Base-by-base conservation (phyloP, 2,888 invertebrate genomes). In the Arge pagana region DNA sequence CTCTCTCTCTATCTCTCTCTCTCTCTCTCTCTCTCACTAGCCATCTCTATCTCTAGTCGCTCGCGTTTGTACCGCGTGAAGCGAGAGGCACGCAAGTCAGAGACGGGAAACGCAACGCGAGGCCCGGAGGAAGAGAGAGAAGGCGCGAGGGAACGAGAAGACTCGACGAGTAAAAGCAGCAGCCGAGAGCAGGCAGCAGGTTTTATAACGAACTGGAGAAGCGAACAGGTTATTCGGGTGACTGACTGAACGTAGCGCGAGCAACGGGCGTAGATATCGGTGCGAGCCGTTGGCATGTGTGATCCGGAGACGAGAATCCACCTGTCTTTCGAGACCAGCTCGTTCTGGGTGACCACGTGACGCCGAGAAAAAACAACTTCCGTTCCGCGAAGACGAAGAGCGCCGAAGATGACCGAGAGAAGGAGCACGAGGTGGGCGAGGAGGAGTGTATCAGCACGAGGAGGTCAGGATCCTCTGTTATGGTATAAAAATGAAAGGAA, bases 191-290 rank as follows among this genome's bases (percentile, higher is more conserved):
- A n/a, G 26, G 30, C 35, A 50, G 41, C 50, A 41, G 50, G 50
- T 50, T 42, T 43, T 43, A 31, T 50, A 50, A 50, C 41, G 26
- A 41, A 42, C 35, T 50, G 30, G 10, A 15, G 41, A 26, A 28
- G 40, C 26, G 41, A 50, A 50, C 50, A 50, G 50, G 50, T 50
- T 50, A 41, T 50, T 50, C 50, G 19, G 50, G 42, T 50, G 50
- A 50, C 33, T 42, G 50, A 40, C n/a, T n/a, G n/a, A n/a, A n/a
- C n/a, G n/a, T n/a, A n/a, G n/a, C n/a, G n/a, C n/a, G n/a, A n/a
- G n/a, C n/a, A n/a, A n/a, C n/a, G 37, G n/a, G 37, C 5, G 18
- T 4, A 16, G 3, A 8, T n/a, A n/a, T 3, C 36, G 49, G n/a
- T 33, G 31, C 10, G 35, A 28, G 15, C 16, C 10, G 43, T 23